phyloP scores from a whole-genome alignment of 2,888 invertebrate species.

The Vannuccia rotundouncinata region DNA sequence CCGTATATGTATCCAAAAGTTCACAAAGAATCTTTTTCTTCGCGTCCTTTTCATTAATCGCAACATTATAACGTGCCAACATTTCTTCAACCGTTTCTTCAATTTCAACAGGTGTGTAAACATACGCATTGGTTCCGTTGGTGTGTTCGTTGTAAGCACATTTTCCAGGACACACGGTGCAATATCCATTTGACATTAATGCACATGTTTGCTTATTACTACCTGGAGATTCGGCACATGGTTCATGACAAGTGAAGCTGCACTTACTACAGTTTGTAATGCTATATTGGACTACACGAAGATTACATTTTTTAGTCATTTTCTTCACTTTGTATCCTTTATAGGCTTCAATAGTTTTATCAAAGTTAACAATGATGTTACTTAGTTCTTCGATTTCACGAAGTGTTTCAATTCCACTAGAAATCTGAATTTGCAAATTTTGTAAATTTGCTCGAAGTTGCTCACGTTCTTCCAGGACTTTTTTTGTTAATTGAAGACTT shows the following conservation, averaged over 20 bases:
- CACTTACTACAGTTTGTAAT: neutral
- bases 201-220: neutral
- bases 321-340: conserved; percentile 39
- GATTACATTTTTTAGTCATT: conserved; percentile 38
- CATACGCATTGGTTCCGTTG: neutral
- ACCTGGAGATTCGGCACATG: neutral
- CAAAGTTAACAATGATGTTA: conserved; percentile 39
- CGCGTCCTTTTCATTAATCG: conserved; percentile 39
- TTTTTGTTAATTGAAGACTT: conserved; percentile 41
- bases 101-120: neutral
- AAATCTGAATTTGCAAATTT: conserved; percentile 41
- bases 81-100: conserved; percentile 39
- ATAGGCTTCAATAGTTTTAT: conserved; percentile 41
- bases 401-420: conserved; percentile 40
- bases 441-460: conserved; percentile 40
- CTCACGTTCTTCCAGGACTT: conserved; percentile 43
- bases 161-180: neutral
- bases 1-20: conserved; percentile 40
- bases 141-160: neutral
- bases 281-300: conserved; percentile 35
- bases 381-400: conserved; percentile 36
- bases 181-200: neutral
- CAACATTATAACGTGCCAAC: conserved; percentile 41
- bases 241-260: neutral
- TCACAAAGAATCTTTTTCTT: conserved; percentile 38